Base-by-base conservation (phyloP, 2,113 vertebrate genomes). In the Indri indri region DNA sequence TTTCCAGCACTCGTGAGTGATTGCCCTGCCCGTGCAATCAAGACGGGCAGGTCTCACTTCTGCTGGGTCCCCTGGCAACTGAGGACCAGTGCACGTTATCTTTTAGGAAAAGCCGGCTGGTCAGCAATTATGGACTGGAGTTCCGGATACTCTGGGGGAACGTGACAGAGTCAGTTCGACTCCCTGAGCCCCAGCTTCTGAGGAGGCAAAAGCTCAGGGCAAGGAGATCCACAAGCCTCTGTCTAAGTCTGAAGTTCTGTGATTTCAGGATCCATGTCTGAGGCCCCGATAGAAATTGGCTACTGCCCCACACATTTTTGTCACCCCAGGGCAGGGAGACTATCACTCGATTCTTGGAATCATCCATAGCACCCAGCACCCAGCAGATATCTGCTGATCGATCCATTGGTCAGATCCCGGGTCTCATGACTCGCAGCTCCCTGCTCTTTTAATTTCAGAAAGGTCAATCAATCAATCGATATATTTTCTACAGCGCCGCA, bases 371-470 rank as follows among this genome's bases (percentile, higher is more conserved):
- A 42, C 80, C 71, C 68, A 80, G 37, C 1, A 47, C 54, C 93
- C 63, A 7, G 20, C 54, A 80, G 45, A 30, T 47, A 94, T 70
- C 57, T 81, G 57, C 95, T 40, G 40, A 92, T 84, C 23, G 47
- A 96, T 52, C 91, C 76, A 95, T 84, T 65, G 79, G 76, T 61
- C 95, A 50, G 79, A 84, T 74, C 59, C 70, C 66, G 14, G 30
- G 45, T 47, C 87, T 88, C 59, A 1, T 8, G 63, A n/a, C 91
- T 93, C 66, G 34, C 85, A 77, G 83, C 80, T 96, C 59, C n/a
- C 77, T 81, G 94, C 89, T 94, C 94, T 96, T 98, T 96, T 81
- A 87, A 95, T 96, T 97, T 97, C 76, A 84, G 52, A 91, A 91
- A 90, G 83, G 61, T 96, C 95, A 87, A 87, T 96, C 92, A 80